Base-by-base conservation (phyloP, 2,797 vertebrate genomes). In the Chaetodon trifasciatus region DNA sequence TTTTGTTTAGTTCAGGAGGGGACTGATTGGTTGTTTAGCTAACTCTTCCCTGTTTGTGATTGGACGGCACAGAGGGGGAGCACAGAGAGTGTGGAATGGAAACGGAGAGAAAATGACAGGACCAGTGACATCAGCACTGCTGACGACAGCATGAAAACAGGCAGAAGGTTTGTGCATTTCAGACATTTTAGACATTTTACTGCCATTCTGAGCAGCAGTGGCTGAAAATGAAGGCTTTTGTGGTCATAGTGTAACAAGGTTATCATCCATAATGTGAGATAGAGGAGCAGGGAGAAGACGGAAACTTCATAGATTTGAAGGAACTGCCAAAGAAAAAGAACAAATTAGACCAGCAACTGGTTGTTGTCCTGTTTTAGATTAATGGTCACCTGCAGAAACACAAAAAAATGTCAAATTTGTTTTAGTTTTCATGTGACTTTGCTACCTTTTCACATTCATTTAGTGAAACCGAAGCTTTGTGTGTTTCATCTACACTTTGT, bases 111-210 rank as follows among this genome's bases (percentile, higher is more conserved):
- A 62, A 92, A 89, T 3, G 90, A 91, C 90, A 80, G 89, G 65
- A 94, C 87, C 28, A 93, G 94, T 84, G 87, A 94, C 94, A 87
- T 94, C 90, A 91, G 91, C 85, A 92, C 89, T 0, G 90, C 90
- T 13, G 92, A 92, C n/a, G 92, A 94, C 71, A 92, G 90, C 89
- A 84, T 93, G 93, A 93, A 90, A 90, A 93, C 91, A 56, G 92
- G 73, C 92, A 84, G 77, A 89, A 91, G 92, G 95, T 95, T 84
- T 80, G 93, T 74, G 37, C 1, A 21, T 32, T 47, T 37, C 16
- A 28, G 17, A 37, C 21, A 24, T 64, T 4, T 32, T 35, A 70
- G 6, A 49, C 28, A 32, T 32, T 32, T 32, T 32, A 21, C 17
- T 4, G 24, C 40, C 0, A 42, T 19, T 47, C 9, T 46, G 17